Evolutionary conservation across 2,797 vertebrate species (phyloP), one percentile per base, ranked within the genome.

Genomic region (Pachyuromys duprasi): DNA sequence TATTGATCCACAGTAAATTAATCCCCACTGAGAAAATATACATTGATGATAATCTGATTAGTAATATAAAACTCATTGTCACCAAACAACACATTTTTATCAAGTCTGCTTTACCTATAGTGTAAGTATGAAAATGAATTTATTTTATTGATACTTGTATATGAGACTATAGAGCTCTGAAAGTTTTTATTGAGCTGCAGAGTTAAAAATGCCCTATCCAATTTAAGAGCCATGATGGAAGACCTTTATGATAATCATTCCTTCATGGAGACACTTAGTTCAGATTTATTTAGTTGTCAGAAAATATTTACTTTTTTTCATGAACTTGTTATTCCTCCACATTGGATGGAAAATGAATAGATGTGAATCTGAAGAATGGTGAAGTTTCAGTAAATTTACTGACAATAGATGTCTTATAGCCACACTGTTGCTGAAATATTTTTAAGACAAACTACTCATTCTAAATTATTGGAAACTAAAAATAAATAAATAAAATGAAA

Each of bases 261-360:
- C 93, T 95, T 67, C 92, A 76, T 4, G n/a, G 80, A 97, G 90
- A 98, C 91, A 97, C 97, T 97, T 57, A 75, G 96, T 97, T 98
- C 94, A 97, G 97, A 97, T 98, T 98, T 97, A 96, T 98, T 98
- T 82, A 79, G 90, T 72, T 98, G 97, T 98, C 98, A 98, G 92
- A 98, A 98, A 96, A 96, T 94, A 98, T 98, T 98, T 98, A 95
- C 97, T 98, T 98, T 98, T 98, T 97, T 98, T 98, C 96, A 98
- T 88, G 67, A 97, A 65, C 93, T 95, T 98, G 97, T 98, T 97
- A 98, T 96, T 98, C 96, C 96, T 95, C 42, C 94, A 57, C 89
- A 91, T 95, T 96, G 76, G 96, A 96, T 93, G 28, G 82, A 94
- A 96, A 97, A 94, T 3, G 82, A 95, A 72, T 90, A 92, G 45